These are phyloP conservation scores for Arbacia lixula DNA, from an alignment of 53 echinoderm and acorn worm species.

Conservation along the genomic window DNA sequence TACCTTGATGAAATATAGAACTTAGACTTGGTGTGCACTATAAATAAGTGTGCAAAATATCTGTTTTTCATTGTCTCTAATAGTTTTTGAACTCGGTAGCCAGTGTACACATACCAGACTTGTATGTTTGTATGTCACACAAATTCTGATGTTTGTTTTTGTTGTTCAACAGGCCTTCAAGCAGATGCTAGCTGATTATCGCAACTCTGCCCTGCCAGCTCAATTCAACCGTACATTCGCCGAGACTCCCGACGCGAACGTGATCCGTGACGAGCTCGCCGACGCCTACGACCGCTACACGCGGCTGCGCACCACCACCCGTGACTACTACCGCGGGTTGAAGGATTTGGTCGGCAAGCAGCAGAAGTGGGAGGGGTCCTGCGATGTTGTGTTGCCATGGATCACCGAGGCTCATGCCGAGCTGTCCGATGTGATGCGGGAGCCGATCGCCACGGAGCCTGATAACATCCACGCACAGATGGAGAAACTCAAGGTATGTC, in stretches of 20 bases:
- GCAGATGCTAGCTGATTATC: conserved; percentile 78
- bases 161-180: conserved; percentile 71
- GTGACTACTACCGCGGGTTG: conserved; percentile 78
- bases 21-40: too few relatives aligned
- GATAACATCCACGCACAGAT: conserved; percentile 82
- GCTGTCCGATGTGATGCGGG: conserved; percentile 83
- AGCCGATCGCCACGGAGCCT: conserved; percentile 93
- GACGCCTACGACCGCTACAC: conserved; percentile 96
- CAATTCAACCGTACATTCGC: conserved; percentile 91
- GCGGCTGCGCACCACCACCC: conserved; percentile 73
- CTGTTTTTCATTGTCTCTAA: too few relatives aligned
- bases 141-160: neutral
- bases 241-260: conserved; percentile 90
- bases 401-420: conserved; percentile 77
- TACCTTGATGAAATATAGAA: too few relatives aligned
- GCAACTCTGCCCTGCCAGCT: conserved; percentile 74
- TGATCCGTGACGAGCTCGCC: conserved; percentile 88
- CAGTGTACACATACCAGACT: too few relatives aligned
- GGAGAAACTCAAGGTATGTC: conserved; percentile 89
- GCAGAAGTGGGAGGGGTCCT: conserved; percentile 79
- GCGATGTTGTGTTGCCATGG: conserved; percentile 89
- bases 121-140: too few relatives aligned
- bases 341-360: conserved; percentile 91
- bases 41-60: too few relatives aligned
- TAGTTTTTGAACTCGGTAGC: too few relatives aligned